These are phyloP conservation scores for Fulica atra DNA, from an alignment of 2,113 vertebrate genomes.

Conservation along the genomic window DNA sequence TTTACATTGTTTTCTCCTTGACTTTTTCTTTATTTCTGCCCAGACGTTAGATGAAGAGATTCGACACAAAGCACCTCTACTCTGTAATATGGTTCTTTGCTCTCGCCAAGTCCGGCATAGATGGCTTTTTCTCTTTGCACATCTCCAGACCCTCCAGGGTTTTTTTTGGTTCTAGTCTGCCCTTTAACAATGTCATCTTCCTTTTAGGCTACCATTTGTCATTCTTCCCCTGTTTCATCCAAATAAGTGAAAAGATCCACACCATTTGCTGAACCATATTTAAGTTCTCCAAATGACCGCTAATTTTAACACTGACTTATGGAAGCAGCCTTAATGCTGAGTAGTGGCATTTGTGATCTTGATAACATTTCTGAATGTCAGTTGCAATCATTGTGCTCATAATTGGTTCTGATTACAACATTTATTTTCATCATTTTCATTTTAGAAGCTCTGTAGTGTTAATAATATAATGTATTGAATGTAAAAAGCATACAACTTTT, in stretches of 20 bases:
- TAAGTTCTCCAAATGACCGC: slow-evolving; percentile 1
- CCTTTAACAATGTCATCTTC: neutral
- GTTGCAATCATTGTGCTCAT: neutral
- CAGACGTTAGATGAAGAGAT: neutral
- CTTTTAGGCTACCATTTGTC: neutral
- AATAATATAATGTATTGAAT: neutral
- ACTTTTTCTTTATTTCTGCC: neutral
- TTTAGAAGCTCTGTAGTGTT: neutral
- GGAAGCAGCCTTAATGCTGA: neutral
- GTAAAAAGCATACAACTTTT: neutral
- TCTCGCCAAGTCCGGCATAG: neutral
- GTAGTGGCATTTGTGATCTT: neutral
- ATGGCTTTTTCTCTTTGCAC: neutral
- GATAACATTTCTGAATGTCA: slow-evolving; percentile 6
- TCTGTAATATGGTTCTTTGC: neutral
- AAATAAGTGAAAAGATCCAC: slow-evolving; percentile 31
- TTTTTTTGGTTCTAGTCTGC: neutral
- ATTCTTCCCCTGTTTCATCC: neutral
- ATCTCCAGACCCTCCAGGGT: neutral
- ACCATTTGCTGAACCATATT: neutral
- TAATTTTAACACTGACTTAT: slow-evolving; percentile 21
- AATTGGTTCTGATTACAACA: slow-evolving; percentile 3
- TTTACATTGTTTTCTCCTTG: neutral
- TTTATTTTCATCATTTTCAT: slow-evolving; percentile 30
- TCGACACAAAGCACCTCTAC: neutral